Conservation (phyloP, 92 coral and sea anemone species). For the Anthopleura xanthogrammica region DNA sequence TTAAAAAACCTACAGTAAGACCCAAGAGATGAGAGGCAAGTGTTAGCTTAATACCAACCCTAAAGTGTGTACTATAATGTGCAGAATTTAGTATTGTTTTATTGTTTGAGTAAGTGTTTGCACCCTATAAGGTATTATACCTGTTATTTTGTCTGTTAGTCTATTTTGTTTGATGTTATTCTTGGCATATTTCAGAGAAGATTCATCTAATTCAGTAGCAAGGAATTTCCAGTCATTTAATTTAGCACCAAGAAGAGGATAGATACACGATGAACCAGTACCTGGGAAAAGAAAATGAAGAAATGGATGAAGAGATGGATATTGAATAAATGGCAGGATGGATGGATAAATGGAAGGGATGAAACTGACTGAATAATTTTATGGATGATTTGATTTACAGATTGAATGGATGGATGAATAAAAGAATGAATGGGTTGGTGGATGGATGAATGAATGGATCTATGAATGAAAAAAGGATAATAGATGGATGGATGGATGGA, state of each 20-base stretch:
- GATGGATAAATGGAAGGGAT: not conserved
- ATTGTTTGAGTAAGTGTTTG: not conserved
- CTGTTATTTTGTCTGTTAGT: slow-evolving; percentile 65
- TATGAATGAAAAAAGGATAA: no score
- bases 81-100: not conserved
- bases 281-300: slow-evolving; percentile 37
- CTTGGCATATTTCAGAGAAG: slow-evolving; percentile 65
- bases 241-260: slow-evolving; percentile 89
- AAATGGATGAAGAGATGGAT: not conserved
- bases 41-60: no score
- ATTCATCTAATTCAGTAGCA: slow-evolving; percentile 93
- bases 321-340: not conserved
- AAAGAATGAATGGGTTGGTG: no score
- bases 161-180: slow-evolving; percentile 70
- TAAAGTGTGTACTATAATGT: no score
- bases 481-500: no score
- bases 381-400: not conserved
- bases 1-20: no score
- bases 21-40: no score
- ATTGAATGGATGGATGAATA: not conserved
- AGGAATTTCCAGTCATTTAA: slow-evolving; percentile 85
- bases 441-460: not conserved
- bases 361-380: not conserved
- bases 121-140: slow-evolving; percentile 20
- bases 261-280: slow-evolving; percentile 89